A percentile compares a stretch with the other conserved stretches of the same genome.
Evolutionary conservation across 2,797 vertebrate species (phyloP).

Genomic region (Columba guinea): DNA sequence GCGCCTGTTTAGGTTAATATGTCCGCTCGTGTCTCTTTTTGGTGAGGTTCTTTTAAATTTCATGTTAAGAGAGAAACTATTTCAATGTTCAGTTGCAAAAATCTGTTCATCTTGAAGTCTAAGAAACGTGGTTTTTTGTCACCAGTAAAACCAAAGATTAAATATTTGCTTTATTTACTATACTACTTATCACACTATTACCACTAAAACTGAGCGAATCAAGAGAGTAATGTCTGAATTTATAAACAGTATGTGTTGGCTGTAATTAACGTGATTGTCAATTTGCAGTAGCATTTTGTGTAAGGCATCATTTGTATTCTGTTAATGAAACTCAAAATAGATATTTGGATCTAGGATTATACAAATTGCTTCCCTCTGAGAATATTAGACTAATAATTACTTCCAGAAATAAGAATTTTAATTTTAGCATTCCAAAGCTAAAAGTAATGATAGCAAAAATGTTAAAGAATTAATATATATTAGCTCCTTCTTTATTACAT

Average conservation of each 20-base stretch:
- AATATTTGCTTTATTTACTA: neutral
- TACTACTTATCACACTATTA: neutral
- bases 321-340: neutral
- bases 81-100: neutral
- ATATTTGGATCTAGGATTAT: neutral
- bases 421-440: neutral
- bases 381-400: neutral
- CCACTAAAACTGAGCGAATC: neutral
- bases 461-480: neutral
- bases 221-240: neutral
- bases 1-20: neutral
- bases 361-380: neutral
- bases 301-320: neutral
- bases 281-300: neutral
- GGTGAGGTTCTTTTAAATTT: neutral
- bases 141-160: neutral
- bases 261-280: neutral
- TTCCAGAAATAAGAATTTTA: neutral
- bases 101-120: neutral
- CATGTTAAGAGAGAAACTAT: neutral
- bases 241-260: neutral
- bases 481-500: neutral
- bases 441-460: neutral
- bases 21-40: neutral
- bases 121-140: neutral